These are phyloP conservation scores for Xestia sexstrigata DNA, from an alignment of 2,888 invertebrate species.

Conservation along the genomic window DNA sequence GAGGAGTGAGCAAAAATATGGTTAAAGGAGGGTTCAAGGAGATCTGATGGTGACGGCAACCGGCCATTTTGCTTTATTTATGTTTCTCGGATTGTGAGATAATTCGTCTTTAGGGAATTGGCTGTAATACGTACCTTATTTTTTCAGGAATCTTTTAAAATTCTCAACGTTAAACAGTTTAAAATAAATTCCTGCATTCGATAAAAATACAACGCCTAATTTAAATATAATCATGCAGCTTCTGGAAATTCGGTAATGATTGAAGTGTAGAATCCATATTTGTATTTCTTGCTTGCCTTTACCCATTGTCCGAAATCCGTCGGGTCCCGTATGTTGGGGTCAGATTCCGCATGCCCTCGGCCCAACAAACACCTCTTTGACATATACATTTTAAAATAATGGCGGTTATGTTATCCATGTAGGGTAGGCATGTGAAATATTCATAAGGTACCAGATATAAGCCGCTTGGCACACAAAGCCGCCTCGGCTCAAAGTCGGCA, in stretches of 20 bases:
- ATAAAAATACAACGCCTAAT: background rate
- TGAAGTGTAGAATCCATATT: background rate
- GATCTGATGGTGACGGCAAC: slow-evolving; percentile 1
- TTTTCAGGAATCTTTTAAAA: background rate
- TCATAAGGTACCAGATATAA: slow-evolving; percentile 71
- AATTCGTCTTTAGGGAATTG: background rate
- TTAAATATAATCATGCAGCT: background rate
- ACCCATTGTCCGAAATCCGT: background rate
- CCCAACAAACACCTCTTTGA: slow-evolving; percentile 29
- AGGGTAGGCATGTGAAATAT: slow-evolving; percentile 74
- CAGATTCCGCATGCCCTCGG: slow-evolving; percentile 26
- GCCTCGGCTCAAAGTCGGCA: slow-evolving; percentile 55
- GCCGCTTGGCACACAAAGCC: slow-evolving; percentile 68
- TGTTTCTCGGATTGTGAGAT: background rate
- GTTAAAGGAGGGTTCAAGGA: background rate
- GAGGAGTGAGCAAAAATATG: background rate
- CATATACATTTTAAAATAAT: slow-evolving; percentile 49
- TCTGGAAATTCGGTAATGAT: background rate
- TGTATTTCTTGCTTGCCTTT: background rate
- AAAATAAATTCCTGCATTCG: background rate
- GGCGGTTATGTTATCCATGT: slow-evolving; percentile 44
- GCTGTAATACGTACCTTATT: background rate
- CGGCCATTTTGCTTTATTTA: slow-evolving; percentile 3
- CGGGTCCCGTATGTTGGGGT: slow-evolving; percentile 14
- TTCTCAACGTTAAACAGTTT: background rate